A percentile compares a stretch with the other conserved stretches of the same genome.
These are phyloP conservation scores for Sebastes taczanowskii DNA, from an alignment of 2,797 vertebrate genomes.

Conservation along the genomic window DNA sequence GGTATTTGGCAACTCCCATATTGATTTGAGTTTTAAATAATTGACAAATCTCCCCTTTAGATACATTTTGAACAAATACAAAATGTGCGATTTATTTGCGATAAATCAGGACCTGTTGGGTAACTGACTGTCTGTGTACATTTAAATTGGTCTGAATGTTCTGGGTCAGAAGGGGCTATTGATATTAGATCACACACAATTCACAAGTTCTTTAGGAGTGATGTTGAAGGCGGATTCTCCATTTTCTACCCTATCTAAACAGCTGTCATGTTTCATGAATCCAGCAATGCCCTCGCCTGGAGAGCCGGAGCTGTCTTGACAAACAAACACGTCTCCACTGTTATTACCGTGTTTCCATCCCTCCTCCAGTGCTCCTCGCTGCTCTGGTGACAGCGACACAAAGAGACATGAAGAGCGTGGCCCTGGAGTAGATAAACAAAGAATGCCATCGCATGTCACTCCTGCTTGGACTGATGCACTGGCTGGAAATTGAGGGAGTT, in stretches of 20 bases:
- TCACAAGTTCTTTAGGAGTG: constrained; percentile 3
- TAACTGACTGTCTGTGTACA: not conserved
- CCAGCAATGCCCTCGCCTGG: constrained; percentile 43
- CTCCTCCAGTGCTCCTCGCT: constrained; percentile 58
- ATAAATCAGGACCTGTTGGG: not conserved
- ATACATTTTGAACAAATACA: too few relatives aligned
- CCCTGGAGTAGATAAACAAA: constrained; percentile 75
- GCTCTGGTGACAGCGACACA: constrained; percentile 71
- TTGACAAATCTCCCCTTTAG: too few relatives aligned
- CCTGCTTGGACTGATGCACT: constrained; percentile 65
- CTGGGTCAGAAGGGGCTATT: not conserved
- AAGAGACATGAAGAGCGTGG: constrained; percentile 71
- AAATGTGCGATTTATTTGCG: too few relatives aligned
- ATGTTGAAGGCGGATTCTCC: constrained; percentile 41
- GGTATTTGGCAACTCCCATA: too few relatives aligned
- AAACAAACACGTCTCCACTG: constrained; percentile 63
- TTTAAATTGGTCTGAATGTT: not conserved
- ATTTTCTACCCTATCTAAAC: constrained; percentile 57
- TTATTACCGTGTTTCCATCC: constrained; percentile 48
- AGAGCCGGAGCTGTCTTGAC: constrained; percentile 56
- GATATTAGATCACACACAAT: not conserved
- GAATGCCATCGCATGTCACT: constrained; percentile 73
- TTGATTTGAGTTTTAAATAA: too few relatives aligned
- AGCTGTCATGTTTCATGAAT: constrained; percentile 74
- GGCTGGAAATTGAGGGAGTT: constrained; percentile 58